phyloP scores from a whole-genome alignment of 2,888 invertebrate genomes.

The Tuta absoluta region DNA sequence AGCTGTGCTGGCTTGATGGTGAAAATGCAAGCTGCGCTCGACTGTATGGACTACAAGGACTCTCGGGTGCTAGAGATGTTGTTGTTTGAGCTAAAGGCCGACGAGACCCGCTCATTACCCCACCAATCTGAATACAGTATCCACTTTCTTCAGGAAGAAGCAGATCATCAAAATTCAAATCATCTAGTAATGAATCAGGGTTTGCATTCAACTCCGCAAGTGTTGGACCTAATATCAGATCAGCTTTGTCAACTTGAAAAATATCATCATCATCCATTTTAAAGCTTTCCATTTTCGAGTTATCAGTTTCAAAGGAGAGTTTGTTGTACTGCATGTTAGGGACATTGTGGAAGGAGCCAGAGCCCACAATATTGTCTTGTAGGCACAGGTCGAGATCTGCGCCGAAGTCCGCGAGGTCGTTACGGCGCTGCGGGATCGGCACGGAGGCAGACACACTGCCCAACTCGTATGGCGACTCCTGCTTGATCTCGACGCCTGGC shows the following conservation, averaged over 20 bases:
- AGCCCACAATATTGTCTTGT: slow-evolving; percentile 70
- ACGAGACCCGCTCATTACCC: slow-evolving; percentile 71
- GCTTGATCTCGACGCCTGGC: slow-evolving; percentile 82
- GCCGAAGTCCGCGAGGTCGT: slow-evolving; percentile 75
- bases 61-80: slow-evolving; percentile 57
- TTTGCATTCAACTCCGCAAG: slow-evolving; percentile 92
- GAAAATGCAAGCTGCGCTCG: slow-evolving; percentile 81
- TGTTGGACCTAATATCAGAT: slow-evolving; percentile 91
- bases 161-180: slow-evolving; percentile 93
- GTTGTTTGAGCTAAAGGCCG: slow-evolving; percentile 51
- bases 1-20: slow-evolving; percentile 85
- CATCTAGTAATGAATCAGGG: slow-evolving; percentile 90
- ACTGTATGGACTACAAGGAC: slow-evolving; percentile 79
- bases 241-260: slow-evolving; percentile 92
- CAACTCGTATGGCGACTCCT: slow-evolving; percentile 79
- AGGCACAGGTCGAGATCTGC: slow-evolving; percentile 80
- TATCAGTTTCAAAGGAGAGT: slow-evolving; percentile 68
- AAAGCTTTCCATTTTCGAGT: slow-evolving; percentile 82
- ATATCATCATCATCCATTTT: slow-evolving; percentile 94
- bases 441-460: slow-evolving; percentile 81
- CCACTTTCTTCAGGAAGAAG: slow-evolving; percentile 86
- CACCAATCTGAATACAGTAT: slow-evolving; percentile 77
- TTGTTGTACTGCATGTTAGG: slow-evolving; percentile 66
- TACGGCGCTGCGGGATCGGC: slow-evolving; percentile 82
- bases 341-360: slow-evolving; percentile 70